Evolutionary conservation across 2,797 vertebrate genomes (phyloP), one percentile per base, ranked within the genome.

Genomic region (Gila robusta): DNA sequence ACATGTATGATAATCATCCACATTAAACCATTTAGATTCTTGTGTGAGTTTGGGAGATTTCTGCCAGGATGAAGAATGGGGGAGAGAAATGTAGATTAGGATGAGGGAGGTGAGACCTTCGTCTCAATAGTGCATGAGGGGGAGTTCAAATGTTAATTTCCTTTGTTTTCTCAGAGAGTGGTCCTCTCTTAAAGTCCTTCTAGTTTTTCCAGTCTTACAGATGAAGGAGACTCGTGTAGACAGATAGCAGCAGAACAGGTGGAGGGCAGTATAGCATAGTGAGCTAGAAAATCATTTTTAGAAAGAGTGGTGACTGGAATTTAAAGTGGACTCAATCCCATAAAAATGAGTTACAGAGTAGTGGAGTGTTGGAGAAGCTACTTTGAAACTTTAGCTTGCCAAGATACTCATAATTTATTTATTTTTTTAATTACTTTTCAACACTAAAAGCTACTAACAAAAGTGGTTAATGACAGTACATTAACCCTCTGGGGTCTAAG

Each of bases 211-310:
- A n/a, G n/a, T n/a, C n/a, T n/a, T n/a, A n/a, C n/a, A n/a, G n/a
- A 78, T 1, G 12, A 59, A 59, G 59, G 10, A 32, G 59, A 79
- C 37, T 19, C 8, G 12, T n/a, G 56, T 32, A 47, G 39, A 79
- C 17, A 19, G 73, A 35, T 11, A 39, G 23, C 76, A 79, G 16
- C 59, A 66, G 59, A 28, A 66, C 6, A 3, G 49, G 49, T 7
- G n/a, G 21, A 77, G 35, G 32, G 9, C 6, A n/a, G 21, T 39
- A 54, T n/a, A 37, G 73, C 21, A n/a, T 54, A 64, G 56, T 26
- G n/a, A 66, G 78, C 78, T 47, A 66, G 14, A 79, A 62, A 64
- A 47, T 64, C 77, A 41, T 44, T 79, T 64, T 64, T 5, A 79
- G 39, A 64, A 64, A 62, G n/a, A 79, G 54, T 44, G 16, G 39